Evolutionary conservation across 2,797 vertebrate genomes (phyloP), one percentile per base, ranked within the genome.

Genomic region (Epinephelus awoara): DNA sequence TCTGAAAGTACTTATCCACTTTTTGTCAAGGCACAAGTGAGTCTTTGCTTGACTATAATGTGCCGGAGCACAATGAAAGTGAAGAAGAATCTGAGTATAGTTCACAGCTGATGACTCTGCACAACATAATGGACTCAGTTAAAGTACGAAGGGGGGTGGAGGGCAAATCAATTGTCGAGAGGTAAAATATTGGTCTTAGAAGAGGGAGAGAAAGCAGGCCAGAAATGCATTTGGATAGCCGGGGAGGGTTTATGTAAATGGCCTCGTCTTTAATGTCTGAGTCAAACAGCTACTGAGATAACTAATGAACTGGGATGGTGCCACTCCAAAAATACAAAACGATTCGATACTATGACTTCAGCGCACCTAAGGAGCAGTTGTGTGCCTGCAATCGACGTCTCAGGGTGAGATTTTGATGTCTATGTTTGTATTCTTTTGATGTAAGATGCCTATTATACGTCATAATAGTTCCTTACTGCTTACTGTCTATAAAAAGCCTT

Each of bases 61-160:
- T 23, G 59, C 62, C 52, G 56, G 21, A 69, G 40, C 50, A 70
- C 57, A 25, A 65, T 19, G 6, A 65, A 63, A 75, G 65, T 58
- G 55, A 79, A 87, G 74, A 80, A 54, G 68, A 70, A 70, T 64
- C 47, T 50, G 59, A 68, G 59, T 14, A 49, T 49, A 81, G 68
- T 77, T 87, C 50, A 81, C 40, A 86, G 79, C 63, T 94, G 93
- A 91, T 93, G 93, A 94, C 77, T 89, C 79, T 75, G 89, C 92
- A 92, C 54, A 84, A 77, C 84, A 57, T 94, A 94, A 94, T 94
- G 93, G 89, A 92, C 74, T 71, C 38, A 38, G 80, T 87, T 76
- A 44, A 88, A 89, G 85, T 51, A 83, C 77, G 55, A 72, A 76
- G 69, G 66, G 27, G 77, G 68, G 51, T 50, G 71, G 89, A 78